phyloP scores from a whole-genome alignment of 2,113 vertebrate species.

The Hyperoodon ampullatus region DNA sequence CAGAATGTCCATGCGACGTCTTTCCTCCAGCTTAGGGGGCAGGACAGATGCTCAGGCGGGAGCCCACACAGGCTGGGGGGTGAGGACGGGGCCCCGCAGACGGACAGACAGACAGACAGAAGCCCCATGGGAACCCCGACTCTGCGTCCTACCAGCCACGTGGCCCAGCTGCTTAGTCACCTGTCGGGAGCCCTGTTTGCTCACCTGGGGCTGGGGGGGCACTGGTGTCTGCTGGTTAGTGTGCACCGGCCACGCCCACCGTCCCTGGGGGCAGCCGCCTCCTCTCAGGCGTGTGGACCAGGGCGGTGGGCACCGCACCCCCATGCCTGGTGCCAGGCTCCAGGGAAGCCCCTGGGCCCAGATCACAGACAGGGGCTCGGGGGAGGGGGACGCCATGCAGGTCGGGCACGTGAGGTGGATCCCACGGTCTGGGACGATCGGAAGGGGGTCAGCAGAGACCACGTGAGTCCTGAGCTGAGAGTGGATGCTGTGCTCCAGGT shows the following conservation, averaged over 20 bases:
- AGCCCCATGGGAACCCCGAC: background rate
- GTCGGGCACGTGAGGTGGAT: background rate
- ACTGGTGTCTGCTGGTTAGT: background rate
- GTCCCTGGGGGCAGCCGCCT: background rate
- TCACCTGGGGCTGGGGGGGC: background rate
- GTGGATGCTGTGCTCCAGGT: background rate
- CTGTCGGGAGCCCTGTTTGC: background rate
- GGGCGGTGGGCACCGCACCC: background rate
- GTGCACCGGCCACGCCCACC: background rate
- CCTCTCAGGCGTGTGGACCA: fast-evolving
- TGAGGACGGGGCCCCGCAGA: background rate
- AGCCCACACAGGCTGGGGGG: background rate
- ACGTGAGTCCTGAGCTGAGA: background rate
- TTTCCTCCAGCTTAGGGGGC: background rate
- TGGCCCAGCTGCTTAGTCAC: background rate
- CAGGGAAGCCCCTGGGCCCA: background rate
- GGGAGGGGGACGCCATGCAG: background rate
- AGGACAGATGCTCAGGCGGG: background rate
- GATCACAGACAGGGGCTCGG: background rate
- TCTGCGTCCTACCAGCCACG: too few species aligned
- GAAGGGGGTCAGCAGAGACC: background rate
- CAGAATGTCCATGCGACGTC: background rate
- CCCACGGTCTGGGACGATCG: background rate
- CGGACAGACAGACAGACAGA: background rate
- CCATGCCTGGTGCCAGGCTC: background rate